Percentiles rank a stretch among this genome's conserved stretches.
phyloP scores from a whole-genome alignment of 1,140 invertebrate species.

The Tenebrio molitor region DNA sequence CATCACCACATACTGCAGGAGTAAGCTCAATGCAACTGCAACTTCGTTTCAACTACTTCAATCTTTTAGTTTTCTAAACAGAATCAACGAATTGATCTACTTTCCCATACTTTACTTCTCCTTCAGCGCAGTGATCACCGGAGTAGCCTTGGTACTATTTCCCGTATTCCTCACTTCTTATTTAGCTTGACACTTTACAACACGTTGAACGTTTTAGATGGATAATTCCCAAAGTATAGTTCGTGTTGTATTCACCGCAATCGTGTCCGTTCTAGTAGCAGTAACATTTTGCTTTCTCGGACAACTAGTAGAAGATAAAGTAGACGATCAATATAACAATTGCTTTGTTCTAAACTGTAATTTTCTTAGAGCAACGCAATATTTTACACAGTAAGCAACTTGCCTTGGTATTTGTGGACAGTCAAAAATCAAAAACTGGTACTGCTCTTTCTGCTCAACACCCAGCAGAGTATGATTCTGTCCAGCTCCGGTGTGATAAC shows the following conservation, averaged over 20 bases:
- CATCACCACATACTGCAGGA: too few species aligned
- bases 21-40: too few species aligned
- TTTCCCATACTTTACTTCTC: not conserved
- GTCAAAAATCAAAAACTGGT: not conserved
- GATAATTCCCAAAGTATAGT: not conserved
- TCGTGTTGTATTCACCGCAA: not conserved
- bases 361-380: not conserved
- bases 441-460: not conserved
- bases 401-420: not conserved
- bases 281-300: not conserved
- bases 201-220: too few species aligned
- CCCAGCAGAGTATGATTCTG: not conserved
- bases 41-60: too few species aligned
- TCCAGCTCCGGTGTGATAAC: not conserved
- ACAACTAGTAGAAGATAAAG: not conserved
- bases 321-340: not conserved
- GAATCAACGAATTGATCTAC: not conserved
- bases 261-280: not conserved
- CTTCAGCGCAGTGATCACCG: not conserved
- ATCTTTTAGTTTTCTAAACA: too few species aligned
- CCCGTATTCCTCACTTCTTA: not conserved
- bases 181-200: too few species aligned
- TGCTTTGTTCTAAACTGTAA: not conserved
- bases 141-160: not conserved
- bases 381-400: not conserved